Evolutionary conservation across 1,140 invertebrate species (phyloP), one percentile per base, ranked within the genome.

Genomic region (Battus philenor): DNA sequence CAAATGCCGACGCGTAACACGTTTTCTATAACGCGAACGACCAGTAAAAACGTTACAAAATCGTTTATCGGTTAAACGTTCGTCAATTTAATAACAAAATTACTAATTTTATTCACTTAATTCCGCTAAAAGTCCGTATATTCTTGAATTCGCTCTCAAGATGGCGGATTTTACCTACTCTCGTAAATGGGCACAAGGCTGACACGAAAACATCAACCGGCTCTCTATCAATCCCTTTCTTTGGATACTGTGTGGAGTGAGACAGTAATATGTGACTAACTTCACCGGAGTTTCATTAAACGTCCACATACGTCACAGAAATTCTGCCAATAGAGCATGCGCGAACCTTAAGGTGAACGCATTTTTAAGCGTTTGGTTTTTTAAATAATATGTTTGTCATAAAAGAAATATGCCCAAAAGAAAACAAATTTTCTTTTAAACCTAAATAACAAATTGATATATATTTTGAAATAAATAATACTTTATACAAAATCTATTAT

Each of bases 151-250:
- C 77, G 84, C 78, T 86, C 81, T 85, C 81, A 86, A 86, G 84
- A 86, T 86, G 84, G 84, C 84, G 81, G 84, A 85, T 82, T 83
- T 84, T 82, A 82, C 79, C 77, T 83, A 85, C 76, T 81, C 72
- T 82, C 76, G 76, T 82, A 83, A 85, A 85, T 82, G 81, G 77
- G 81, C 71, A 86, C 84, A 86, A 83, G 77, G 84, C 80, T 86
- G 84, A 84, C 84, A 86, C 77, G 80, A 82, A 78, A 83, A 82
- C 83, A 85, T 82, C 76, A 82, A 82, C 78, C 78, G 73, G 71
- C 78, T 73, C 76, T 80, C 68, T 79, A 79, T 71, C 68, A 71
- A 73, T 82, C 78, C 63, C 68, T 75, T 77, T 82, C 72, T 69
- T 69, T 75, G 70, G 52, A 43, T 68, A 76, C 62, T 31, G 60